Percentiles rank a stretch among this genome's conserved stretches.
phyloP scores from a whole-genome alignment of 2,113 vertebrate genomes.

The Meleagris gallopavo region DNA sequence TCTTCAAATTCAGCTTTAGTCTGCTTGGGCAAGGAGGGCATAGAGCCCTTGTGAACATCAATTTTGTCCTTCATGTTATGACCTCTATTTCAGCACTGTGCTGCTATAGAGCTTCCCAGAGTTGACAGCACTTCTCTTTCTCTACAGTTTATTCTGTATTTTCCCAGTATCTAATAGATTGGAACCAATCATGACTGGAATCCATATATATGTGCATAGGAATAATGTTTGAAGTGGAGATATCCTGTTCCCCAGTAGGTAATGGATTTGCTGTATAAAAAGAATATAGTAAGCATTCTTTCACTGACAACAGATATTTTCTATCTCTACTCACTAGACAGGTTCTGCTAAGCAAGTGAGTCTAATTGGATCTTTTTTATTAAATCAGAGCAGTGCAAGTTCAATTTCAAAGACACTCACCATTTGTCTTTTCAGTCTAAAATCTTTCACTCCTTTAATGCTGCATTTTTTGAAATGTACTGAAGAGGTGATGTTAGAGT shows the following conservation, averaged over 20 bases:
- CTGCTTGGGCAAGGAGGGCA: neutral
- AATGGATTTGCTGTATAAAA: constrained; percentile 28
- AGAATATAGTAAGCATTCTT: constrained; percentile 44
- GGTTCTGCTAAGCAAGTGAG: constrained; percentile 64
- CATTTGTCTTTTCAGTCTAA: neutral
- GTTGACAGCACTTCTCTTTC: neutral
- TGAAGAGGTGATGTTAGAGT: constrained; percentile 46
- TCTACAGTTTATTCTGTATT: neutral
- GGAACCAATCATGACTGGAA: neutral
- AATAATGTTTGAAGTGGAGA: neutral
- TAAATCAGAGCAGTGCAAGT: constrained; percentile 55
- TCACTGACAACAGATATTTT: neutral
- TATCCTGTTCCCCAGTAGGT: constrained; percentile 29
- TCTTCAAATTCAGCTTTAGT: neutral
- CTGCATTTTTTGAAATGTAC: constrained; percentile 40
- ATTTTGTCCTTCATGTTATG: neutral
- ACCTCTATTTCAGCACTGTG: neutral
- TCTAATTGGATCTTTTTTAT: constrained; percentile 64
- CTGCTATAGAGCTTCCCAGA: neutral
- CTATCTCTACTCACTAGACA: constrained; percentile 18
- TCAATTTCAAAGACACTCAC: constrained; percentile 16
- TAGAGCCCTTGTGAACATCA: accelerated
- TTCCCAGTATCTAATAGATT: neutral
- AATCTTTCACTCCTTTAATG: constrained; percentile 18
- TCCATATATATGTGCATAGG: neutral